Percentiles rank a stretch among this genome's conserved stretches.
These are phyloP conservation scores for Pangasius djambal DNA, from an alignment of 2,797 vertebrate species.

Conservation along the genomic window DNA sequence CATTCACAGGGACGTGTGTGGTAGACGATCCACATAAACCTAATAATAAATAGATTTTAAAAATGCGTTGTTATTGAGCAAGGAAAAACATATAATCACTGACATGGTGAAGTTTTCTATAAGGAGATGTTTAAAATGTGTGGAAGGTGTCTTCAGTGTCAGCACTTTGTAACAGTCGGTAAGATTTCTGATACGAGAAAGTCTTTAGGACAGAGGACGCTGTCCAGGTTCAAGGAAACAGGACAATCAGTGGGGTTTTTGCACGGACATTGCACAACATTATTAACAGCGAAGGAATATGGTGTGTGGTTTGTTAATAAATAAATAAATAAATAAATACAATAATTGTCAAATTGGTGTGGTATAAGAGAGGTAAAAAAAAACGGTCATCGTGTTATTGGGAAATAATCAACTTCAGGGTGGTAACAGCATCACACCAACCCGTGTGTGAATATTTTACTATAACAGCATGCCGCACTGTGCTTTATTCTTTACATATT, in stretches of 20 bases:
- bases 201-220: background rate
- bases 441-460: background rate
- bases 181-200: background rate
- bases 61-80: background rate
- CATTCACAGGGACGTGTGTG: background rate
- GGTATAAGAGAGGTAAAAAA: background rate
- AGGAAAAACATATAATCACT: background rate
- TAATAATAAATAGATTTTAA: background rate
- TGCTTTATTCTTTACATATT: constrained; percentile 11
- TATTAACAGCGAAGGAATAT: background rate
- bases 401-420: background rate
- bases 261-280: background rate
- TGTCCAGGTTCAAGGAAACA: background rate
- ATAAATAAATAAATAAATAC: background rate
- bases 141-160: background rate
- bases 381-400: background rate
- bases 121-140: background rate
- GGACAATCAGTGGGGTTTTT: too few relatives aligned
- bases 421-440: background rate
- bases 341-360: background rate
- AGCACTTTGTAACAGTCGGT: background rate
- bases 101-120: background rate
- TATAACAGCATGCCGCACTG: background rate
- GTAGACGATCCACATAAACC: background rate
- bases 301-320: background rate